A percentile compares a stretch with the other conserved stretches of the same genome.
phyloP scores from a whole-genome alignment of 2,113 vertebrate species.

The Bolborhynchus lineola region DNA sequence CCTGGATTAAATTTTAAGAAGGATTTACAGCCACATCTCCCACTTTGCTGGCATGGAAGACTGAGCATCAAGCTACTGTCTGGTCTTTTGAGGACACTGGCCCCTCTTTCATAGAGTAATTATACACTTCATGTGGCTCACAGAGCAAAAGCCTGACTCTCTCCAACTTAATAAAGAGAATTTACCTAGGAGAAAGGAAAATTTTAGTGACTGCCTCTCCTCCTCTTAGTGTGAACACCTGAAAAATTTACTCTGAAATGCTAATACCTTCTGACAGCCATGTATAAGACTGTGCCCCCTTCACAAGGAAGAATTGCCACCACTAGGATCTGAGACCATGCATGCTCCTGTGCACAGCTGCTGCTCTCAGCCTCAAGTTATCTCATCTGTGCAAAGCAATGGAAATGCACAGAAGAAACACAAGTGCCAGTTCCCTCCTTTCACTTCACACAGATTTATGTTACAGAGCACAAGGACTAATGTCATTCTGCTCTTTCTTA shows the following conservation, averaged over 20 bases:
- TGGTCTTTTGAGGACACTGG: neutral
- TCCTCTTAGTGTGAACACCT: neutral
- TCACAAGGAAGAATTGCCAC: neutral
- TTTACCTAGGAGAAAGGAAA: neutral
- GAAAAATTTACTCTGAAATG: neutral
- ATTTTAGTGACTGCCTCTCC: neutral
- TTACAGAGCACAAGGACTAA: neutral
- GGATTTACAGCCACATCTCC: neutral
- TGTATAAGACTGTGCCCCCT: neutral
- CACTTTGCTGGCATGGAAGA: neutral
- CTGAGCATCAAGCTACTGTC: neutral
- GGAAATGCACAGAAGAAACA: neutral
- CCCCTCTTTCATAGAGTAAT: neutral
- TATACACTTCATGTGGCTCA: neutral
- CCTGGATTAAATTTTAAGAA: neutral
- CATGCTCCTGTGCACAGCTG: neutral
- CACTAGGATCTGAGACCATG: neutral
- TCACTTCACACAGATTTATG: neutral
- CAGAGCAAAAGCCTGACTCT: neutral
- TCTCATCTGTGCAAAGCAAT: neutral
- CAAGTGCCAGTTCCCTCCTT: neutral
- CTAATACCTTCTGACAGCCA: neutral
- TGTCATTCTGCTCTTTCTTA: neutral
- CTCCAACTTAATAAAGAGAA: neutral
- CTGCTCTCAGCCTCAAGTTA: neutral